Evolutionary conservation across 2,797 vertebrate genomes (phyloP), one percentile per base, ranked within the genome.

Genomic region (Poeciliopsis gracilis): DNA sequence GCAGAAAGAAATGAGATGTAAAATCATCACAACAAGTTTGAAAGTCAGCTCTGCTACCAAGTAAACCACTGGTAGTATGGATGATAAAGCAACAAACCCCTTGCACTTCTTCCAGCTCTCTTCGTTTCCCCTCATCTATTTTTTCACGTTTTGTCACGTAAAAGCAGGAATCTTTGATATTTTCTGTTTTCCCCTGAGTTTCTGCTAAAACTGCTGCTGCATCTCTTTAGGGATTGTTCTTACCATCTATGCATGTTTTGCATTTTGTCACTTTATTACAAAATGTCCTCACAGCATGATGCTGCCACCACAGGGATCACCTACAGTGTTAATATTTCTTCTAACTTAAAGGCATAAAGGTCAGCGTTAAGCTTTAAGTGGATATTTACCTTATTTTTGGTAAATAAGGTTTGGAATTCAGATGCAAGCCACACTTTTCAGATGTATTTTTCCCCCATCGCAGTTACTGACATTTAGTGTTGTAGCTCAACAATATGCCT

Each of bases 1-100:
- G 69, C 53, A 20, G 23, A 51, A 81, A 82, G 5, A 81, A 41
- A 61, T 3, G 2, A 25, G 45, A 77, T 67, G 55, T 63, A 72
- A 81, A 72, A 55, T 28, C 1, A 63, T 77, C 18, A 51, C 49
- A 38, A 43, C 49, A 30, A 51, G 43, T 72, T 57, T 36, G 0
- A 36, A 75, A 70, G 76, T 13, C 33, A 45, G 15, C n/a, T 33
- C 25, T 12, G n/a, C 55, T 0, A 25, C 15, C 33, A 6, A 47
- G 0, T 66, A 75, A 77, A 38, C n/a, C 38, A 41, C 12, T 38
- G 30, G 41, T 30, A 15, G 41, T 30, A 15, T 30, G 46, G n/a
- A 36, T 1, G 16, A 77, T n/a, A 18, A 71, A 71, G 23, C 38
- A 4, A 10, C 41, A n/a, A 43, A 15, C 12, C 38, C 36, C 33